Conservation (phyloP, 2,797 vertebrate genomes). For the Rhodeus uyekii region DNA sequence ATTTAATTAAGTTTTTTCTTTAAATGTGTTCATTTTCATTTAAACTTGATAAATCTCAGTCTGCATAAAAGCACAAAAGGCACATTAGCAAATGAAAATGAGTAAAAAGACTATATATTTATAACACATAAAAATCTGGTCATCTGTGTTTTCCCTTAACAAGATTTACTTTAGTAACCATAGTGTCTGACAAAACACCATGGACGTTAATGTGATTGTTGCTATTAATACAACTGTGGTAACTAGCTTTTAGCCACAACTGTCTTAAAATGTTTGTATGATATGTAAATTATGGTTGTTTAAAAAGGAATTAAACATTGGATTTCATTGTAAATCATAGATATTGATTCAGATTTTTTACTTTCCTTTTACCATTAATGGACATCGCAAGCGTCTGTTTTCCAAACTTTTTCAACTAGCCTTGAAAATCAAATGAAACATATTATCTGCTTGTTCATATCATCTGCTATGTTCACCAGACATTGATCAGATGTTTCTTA, state of each 20-base stretch:
- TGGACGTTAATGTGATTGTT: conserved; percentile 14
- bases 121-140: conserved; percentile 9
- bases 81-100: neutral
- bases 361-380: conserved; percentile 5
- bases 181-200: conserved; percentile 19
- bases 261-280: conserved; percentile 15
- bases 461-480: neutral
- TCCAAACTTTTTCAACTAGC: neutral
- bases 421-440: no score
- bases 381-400: neutral
- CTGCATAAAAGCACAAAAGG: neutral
- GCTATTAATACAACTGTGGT: conserved; percentile 15
- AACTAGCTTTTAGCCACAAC: conserved; percentile 13
- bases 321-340: conserved; percentile 23
- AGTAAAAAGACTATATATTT: neutral
- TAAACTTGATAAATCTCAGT: neutral
- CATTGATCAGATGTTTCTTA: neutral
- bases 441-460: no score
- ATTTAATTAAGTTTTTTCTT: no score
- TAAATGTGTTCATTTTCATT: neutral
- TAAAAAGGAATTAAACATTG: conserved; percentile 1
- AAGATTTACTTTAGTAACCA: conserved; percentile 24
- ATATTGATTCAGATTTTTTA: neutral
- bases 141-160: conserved; percentile 25
- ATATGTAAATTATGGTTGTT: conserved; percentile 19